Evolutionary conservation across 2,888 invertebrate species (phyloP), one percentile per base, ranked within the genome.

Genomic region (Lobophora halterata): DNA sequence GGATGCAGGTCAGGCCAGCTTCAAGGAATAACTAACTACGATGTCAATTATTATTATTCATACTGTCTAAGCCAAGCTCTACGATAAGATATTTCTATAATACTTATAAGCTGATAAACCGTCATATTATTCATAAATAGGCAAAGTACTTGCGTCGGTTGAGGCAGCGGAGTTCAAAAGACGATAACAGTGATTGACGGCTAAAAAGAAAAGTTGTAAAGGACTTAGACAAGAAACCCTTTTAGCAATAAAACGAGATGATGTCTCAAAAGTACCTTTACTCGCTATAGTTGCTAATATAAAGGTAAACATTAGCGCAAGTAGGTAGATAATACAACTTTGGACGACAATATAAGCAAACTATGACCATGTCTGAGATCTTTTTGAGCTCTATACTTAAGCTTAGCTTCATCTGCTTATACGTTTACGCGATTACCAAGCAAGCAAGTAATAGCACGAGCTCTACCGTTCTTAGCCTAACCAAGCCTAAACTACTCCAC

Each of bases 151-250:
- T 2, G 20, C 19, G 19, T 17, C 23, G 18, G 18, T 31, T 27
- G 41, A 34, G 27, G 41, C 8, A 21, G 18, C 10, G 8, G 18
- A 34, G 43, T 33, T 46, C 33, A 28, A 38, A 42, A 38, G 24
- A 27, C 31, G 37, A 30, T 32, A 41, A 41, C 37, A 24, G 27
- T 38, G 46, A 46, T 42, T 46, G 41, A 41, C 46, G 31, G 30
- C 27, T 46, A 41, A 46, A 46, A 46, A 39, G 42, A 46, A 46
- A 46, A 46, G 30, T 40, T 16, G 25, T 16, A 7, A 18, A 16
- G 17, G 30, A 33, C 29, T 43, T 24, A 36, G 24, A 31, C 35
- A 42, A 27, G 34, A 36, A 27, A 31, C 31, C 27, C 35, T 31
- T 19, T 38, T 12, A 31, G 29, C 25, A 38, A 36, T 32, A 35